phyloP scores from a whole-genome alignment of 2,797 vertebrate species.

The Margarornis squamiger region DNA sequence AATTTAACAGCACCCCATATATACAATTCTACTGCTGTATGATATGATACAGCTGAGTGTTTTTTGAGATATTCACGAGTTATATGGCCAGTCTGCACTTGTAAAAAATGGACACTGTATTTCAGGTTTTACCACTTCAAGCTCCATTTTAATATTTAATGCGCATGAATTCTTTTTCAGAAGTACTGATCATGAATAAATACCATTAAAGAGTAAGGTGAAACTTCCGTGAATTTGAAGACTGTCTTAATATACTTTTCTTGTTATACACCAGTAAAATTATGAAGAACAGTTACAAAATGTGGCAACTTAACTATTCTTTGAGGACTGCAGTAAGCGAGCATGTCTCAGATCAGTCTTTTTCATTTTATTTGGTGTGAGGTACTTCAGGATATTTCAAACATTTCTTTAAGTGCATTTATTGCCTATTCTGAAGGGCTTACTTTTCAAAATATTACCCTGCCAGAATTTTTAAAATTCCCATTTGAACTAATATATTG shows the following conservation, averaged over 20 bases:
- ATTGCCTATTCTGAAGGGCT: slow-evolving; percentile 7
- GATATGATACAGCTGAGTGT: not conserved
- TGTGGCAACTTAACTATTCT: not conserved
- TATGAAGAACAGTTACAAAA: not conserved
- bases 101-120: not conserved
- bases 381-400: not conserved
- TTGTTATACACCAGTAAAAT: not conserved
- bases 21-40: not conserved
- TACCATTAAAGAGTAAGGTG: not conserved
- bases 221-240: not conserved
- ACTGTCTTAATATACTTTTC: not conserved
- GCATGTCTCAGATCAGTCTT: not conserved
- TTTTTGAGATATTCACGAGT: not conserved
- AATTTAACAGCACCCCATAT: not conserved
- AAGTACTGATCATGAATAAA: not conserved
- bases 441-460: slow-evolving; percentile 34
- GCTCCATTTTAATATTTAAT: not conserved
- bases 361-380: not conserved
- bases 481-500: not conserved
- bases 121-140: not conserved
- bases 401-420: not conserved
- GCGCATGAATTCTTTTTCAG: not conserved
- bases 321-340: not conserved
- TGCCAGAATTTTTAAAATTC: not conserved
- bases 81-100: not conserved